phyloP scores from a whole-genome alignment of 2,888 invertebrate genomes.

The Cosmorhoe ocellata region DNA sequence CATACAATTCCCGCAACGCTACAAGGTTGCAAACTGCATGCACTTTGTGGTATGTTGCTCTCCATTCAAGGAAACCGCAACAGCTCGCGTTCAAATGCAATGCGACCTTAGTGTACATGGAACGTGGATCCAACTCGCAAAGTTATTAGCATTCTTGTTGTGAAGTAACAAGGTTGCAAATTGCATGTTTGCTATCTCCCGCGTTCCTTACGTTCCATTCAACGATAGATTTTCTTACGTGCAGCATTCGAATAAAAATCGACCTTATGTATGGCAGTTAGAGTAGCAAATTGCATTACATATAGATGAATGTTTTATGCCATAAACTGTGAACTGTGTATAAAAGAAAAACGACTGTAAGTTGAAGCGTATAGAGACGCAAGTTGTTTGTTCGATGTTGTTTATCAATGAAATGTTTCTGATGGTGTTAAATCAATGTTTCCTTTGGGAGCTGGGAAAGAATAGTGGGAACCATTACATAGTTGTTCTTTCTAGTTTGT shows the following conservation, averaged over 20 bases:
- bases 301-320: not conserved
- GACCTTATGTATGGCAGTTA: not conserved
- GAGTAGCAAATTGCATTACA: not conserved
- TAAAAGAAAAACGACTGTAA: not conserved
- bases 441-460: slow-evolving; percentile 23
- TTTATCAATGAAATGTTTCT: slow-evolving; percentile 4
- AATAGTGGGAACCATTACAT: too few species aligned
- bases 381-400: slow-evolving; percentile 1
- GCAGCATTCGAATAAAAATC: not conserved
- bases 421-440: slow-evolving; percentile 19
- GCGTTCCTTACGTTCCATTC: not conserved
- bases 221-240: not conserved
- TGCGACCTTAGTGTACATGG: slow-evolving; percentile 18
- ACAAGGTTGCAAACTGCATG: slow-evolving; percentile 4
- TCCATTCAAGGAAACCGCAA: slow-evolving; percentile 1
- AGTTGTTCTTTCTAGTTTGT: too few species aligned
- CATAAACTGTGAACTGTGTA: not conserved
- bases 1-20: not conserved
- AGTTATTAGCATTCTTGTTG: slow-evolving; percentile 1
- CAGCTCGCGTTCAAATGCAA: slow-evolving; percentile 11
- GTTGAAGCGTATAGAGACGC: not conserved
- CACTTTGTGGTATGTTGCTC: not conserved
- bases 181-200: not conserved
- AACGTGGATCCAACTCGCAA: not conserved
- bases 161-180: slow-evolving; percentile 14